A percentile compares a stretch with the other conserved stretches of the same genome.
These are phyloP conservation scores for Leptinotarsa texana DNA, from an alignment of 1,140 invertebrate genomes.

Conservation along the genomic window DNA sequence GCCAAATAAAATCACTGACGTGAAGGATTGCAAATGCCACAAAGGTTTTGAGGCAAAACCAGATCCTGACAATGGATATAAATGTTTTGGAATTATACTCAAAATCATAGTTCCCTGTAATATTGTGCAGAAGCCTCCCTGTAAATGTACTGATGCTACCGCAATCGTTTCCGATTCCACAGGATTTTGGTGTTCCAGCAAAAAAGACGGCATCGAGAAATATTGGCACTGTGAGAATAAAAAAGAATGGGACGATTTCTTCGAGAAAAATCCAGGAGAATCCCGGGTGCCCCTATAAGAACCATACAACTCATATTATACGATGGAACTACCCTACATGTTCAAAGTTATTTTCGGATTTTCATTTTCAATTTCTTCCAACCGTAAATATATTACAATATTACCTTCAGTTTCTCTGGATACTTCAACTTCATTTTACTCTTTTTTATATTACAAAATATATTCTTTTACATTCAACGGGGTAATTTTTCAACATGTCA, in stretches of 20 bases:
- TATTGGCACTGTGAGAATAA: slow-evolving; percentile 42
- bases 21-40: not conserved
- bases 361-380: too few relatives aligned
- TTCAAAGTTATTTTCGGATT: too few relatives aligned
- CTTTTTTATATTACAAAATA: too few relatives aligned
- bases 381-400: too few relatives aligned
- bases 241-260: slow-evolving; percentile 40
- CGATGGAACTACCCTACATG: too few relatives aligned
- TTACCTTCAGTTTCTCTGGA: too few relatives aligned
- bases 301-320: too few relatives aligned
- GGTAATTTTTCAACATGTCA: too few relatives aligned
- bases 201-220: slow-evolving; percentile 34
- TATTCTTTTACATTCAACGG: too few relatives aligned
- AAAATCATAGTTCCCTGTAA: slow-evolving; percentile 39
- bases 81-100: slow-evolving; percentile 35
- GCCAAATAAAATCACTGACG: not conserved
- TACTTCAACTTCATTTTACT: too few relatives aligned
- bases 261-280: slow-evolving; percentile 31
- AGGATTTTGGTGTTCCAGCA: slow-evolving; percentile 37
- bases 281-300: too few relatives aligned
- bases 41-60: not conserved
- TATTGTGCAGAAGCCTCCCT: slow-evolving; percentile 35
- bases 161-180: slow-evolving; percentile 37
- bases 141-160: slow-evolving; percentile 36
- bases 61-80: not conserved